phyloP scores from a whole-genome alignment of 2,797 vertebrate species.

The Tachyglossus aculeatus region DNA sequence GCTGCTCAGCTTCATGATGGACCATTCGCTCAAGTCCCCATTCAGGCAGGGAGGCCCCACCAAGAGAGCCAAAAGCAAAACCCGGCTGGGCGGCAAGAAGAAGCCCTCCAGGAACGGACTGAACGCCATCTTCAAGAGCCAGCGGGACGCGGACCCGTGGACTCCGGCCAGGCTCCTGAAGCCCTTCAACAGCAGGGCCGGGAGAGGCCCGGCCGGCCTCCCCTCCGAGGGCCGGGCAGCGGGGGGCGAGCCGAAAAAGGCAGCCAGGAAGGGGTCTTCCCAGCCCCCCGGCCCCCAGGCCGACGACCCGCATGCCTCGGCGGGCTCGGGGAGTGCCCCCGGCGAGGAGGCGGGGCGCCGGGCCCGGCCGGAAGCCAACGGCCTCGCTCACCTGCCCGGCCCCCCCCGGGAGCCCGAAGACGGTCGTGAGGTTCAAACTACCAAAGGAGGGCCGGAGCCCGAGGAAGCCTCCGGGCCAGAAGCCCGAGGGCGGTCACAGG shows the following conservation, averaged over 20 bases:
- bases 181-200: constrained; percentile 62
- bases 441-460: constrained; percentile 82
- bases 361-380: constrained; percentile 66
- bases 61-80: constrained; percentile 80
- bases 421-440: constrained; percentile 77
- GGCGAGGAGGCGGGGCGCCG: constrained; percentile 60
- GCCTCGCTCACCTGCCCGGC: constrained; percentile 78
- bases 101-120: constrained; percentile 60
- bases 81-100: constrained; percentile 77
- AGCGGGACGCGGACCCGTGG: constrained; percentile 60
- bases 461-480: constrained; percentile 69
- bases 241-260: constrained; percentile 69
- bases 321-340: constrained; percentile 63
- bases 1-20: constrained; percentile 93
- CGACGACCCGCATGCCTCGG: constrained; percentile 81
- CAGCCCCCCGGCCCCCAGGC: constrained; percentile 79
- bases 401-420: constrained; percentile 73
- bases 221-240: constrained; percentile 69
- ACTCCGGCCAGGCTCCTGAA: constrained; percentile 70
- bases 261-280: constrained; percentile 73
- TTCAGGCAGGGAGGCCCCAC: constrained; percentile 88
- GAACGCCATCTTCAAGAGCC: constrained; percentile 41
- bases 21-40: constrained; percentile 88
- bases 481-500: constrained; percentile 57
- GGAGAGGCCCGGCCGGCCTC: constrained; percentile 70